Conservation (phyloP, 2,113 vertebrate species). For the Cranoglanis bouderius region DNA sequence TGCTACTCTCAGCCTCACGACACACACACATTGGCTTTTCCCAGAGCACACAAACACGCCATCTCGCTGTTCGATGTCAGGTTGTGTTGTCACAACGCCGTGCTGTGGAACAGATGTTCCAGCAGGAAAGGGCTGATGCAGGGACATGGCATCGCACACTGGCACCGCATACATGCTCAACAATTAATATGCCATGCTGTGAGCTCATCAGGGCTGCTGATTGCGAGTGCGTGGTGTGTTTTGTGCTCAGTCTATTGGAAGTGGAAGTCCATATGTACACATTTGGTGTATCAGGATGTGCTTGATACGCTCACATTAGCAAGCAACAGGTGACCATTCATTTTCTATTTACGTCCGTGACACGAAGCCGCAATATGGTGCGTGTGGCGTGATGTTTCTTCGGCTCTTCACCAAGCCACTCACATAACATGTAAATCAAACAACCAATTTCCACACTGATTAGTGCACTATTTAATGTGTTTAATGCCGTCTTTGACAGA, state of each 20-base stretch:
- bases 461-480: not conserved
- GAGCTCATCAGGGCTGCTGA: not conserved
- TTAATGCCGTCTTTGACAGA: not conserved
- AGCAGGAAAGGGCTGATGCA: conserved; percentile 18
- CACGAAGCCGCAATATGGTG: not conserved
- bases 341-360: not conserved
- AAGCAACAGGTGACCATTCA: not conserved
- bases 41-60: not conserved
- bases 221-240: not conserved
- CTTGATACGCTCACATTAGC: not conserved
- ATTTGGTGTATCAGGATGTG: not conserved
- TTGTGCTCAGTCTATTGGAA: not conserved
- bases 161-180: not conserved
- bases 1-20: not conserved
- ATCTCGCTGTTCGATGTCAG: not conserved
- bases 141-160: conserved; percentile 26
- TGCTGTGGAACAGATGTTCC: conserved; percentile 31
- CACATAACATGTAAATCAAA: not conserved
- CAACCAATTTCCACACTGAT: not conserved
- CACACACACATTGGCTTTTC: not conserved
- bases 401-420: not conserved
- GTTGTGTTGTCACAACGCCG: conserved; percentile 28
- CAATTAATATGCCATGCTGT: conserved; percentile 14
- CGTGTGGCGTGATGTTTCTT: no score
- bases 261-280: not conserved